phyloP scores from a whole-genome alignment of 2,113 vertebrate species.

The Cephalopholis sonnerati region DNA sequence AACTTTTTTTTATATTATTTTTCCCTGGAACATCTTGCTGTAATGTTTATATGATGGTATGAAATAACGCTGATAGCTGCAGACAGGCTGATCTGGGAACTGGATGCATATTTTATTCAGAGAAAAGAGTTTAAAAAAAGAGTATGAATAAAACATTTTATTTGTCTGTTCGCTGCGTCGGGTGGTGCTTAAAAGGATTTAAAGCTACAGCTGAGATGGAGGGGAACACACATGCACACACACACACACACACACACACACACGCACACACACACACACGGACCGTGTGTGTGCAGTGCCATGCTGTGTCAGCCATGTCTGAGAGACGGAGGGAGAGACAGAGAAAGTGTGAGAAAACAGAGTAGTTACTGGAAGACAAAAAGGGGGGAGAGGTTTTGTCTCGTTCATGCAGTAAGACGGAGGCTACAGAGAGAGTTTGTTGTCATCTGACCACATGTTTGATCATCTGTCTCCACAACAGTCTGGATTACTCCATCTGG shows the following conservation, averaged over 20 bases:
- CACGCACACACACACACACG: not conserved
- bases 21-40: too few relatives aligned
- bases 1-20: not conserved
- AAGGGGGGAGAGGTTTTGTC: not conserved
- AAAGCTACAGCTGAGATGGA: slow-evolving; percentile 31
- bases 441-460: not conserved
- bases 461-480: not conserved
- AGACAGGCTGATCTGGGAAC: not conserved
- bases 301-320: slow-evolving; percentile 41
- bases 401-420: too few relatives aligned
- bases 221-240: not conserved
- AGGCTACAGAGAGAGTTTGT: not conserved
- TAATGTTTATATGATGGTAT: not conserved
- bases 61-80: not conserved
- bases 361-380: not conserved
- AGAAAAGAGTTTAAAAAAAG: slow-evolving; percentile 12
- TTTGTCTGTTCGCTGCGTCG: slow-evolving; percentile 33
- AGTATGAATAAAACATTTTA: slow-evolving; percentile 51
- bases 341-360: not conserved
- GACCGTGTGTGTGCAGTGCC: slow-evolving; percentile 33
- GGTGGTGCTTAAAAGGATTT: slow-evolving; percentile 8
- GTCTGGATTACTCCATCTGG: not conserved
- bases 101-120: slow-evolving; percentile 24
- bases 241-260: slow-evolving; percentile 6
- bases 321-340: not conserved